These are phyloP conservation scores for Ectemnius continuus DNA, from an alignment of 2,888 invertebrate genomes.

Conservation along the genomic window DNA sequence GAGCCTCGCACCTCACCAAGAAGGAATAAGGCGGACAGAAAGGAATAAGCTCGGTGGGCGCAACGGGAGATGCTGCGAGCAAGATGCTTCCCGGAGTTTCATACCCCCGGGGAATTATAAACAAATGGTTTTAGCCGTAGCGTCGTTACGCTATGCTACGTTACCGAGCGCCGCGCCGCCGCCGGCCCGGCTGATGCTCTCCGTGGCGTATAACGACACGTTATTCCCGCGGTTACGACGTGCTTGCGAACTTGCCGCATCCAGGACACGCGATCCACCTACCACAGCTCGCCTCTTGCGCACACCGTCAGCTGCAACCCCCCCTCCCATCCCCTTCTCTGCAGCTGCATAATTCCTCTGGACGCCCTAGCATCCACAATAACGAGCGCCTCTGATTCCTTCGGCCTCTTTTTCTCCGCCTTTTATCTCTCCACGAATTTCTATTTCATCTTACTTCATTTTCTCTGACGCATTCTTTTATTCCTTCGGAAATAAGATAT, in stretches of 20 bases:
- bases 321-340: too few species aligned
- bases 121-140: conserved; percentile 51
- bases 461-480: neutral
- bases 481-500: neutral
- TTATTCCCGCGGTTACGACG: conserved; percentile 63
- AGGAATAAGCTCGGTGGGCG: neutral
- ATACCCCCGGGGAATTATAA: conserved; percentile 57
- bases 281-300: conserved; percentile 19
- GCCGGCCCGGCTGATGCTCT: conserved; percentile 6
- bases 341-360: conserved; percentile 73
- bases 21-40: neutral
- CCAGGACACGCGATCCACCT: conserved; percentile 63
- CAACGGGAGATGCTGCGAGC: neutral
- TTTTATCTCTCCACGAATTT: neutral
- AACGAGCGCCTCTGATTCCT: neutral
- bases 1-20: too few species aligned
- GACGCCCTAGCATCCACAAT: neutral
- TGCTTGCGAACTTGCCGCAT: conserved; percentile 60
- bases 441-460: neutral
- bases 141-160: conserved; percentile 14
- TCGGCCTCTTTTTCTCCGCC: too few species aligned
- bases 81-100: neutral
- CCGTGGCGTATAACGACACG: conserved; percentile 53
- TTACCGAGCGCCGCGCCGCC: conserved; percentile 10
- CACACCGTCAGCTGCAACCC: conserved; percentile 9